Conservation (phyloP, 2,888 invertebrate species). For the Zaprionus bogoriensis region DNA sequence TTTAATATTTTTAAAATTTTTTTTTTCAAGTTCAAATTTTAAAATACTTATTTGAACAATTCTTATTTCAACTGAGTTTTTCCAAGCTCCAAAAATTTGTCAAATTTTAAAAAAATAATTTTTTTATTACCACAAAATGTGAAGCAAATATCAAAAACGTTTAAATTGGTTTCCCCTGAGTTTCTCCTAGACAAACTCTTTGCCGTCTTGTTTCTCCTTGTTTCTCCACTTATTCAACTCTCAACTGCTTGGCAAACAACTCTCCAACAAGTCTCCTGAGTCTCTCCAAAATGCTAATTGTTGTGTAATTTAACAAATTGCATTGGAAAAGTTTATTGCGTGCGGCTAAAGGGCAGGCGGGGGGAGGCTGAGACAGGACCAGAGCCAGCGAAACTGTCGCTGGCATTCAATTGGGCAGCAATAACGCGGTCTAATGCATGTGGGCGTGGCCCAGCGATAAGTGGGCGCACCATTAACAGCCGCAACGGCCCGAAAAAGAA, state of each 20-base stretch:
- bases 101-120: too few species aligned
- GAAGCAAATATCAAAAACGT: too few species aligned
- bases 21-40: too few species aligned
- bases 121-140: too few species aligned
- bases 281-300: slow-evolving; percentile 41
- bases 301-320: slow-evolving; percentile 34
- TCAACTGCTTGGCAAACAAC: background rate
- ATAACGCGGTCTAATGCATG: slow-evolving; percentile 32
- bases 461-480: slow-evolving; percentile 50
- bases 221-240: background rate
- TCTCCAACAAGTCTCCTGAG: background rate
- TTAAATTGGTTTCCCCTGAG: too few species aligned
- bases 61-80: too few species aligned
- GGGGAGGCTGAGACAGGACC: background rate
- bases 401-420: slow-evolving; percentile 33
- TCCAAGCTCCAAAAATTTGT: too few species aligned
- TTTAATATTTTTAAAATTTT: too few species aligned
- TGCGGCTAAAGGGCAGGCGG: background rate
- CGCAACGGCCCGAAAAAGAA: slow-evolving; percentile 29
- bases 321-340: slow-evolving; percentile 4
- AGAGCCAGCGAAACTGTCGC: background rate
- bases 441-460: slow-evolving; percentile 34
- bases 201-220: too few species aligned
- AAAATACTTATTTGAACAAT: too few species aligned
- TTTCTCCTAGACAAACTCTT: too few species aligned